Conservation (phyloP, 2,888 invertebrate species). For the Hermaeophaga mercurialis region DNA sequence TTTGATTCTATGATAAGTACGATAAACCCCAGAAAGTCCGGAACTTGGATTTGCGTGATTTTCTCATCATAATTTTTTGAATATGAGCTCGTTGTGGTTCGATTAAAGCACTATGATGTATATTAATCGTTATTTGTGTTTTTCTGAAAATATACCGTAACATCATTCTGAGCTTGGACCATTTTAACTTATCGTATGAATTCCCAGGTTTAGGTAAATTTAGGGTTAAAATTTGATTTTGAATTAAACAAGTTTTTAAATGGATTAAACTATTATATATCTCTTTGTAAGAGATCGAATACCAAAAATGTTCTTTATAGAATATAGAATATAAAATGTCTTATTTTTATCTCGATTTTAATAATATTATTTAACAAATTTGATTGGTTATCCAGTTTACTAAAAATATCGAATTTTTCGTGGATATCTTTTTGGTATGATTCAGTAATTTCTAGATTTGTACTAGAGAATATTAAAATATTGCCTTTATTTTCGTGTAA, state of each 20-base stretch:
- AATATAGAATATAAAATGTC: not conserved
- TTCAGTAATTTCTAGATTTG: constrained; percentile 2
- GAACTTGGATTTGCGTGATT: constrained; percentile 18
- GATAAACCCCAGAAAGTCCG: constrained; percentile 42
- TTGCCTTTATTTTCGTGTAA: not conserved
- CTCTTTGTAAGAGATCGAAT: not conserved
- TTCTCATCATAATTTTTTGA: not conserved
- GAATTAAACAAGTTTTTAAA: not conserved
- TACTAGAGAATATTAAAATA: constrained; percentile 1
- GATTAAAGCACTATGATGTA: not conserved
- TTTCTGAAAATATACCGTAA: constrained; percentile 1
- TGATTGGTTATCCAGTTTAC: not conserved
- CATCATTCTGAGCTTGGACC: constrained; percentile 6
- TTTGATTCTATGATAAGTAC: constrained; percentile 37
- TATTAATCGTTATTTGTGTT: not conserved
- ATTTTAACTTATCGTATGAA: constrained; percentile 6
- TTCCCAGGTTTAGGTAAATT: not conserved
- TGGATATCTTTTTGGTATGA: constrained; percentile 1
- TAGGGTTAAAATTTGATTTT: not conserved
- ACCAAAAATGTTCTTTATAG: constrained; percentile 5
- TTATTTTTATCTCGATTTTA: not conserved
- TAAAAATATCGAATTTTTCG: not conserved
- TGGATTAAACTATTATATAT: not conserved
- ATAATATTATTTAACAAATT: not conserved
- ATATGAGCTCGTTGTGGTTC: not conserved